phyloP scores from a whole-genome alignment of 2,797 vertebrate genomes.

The Siniperca undulata region DNA sequence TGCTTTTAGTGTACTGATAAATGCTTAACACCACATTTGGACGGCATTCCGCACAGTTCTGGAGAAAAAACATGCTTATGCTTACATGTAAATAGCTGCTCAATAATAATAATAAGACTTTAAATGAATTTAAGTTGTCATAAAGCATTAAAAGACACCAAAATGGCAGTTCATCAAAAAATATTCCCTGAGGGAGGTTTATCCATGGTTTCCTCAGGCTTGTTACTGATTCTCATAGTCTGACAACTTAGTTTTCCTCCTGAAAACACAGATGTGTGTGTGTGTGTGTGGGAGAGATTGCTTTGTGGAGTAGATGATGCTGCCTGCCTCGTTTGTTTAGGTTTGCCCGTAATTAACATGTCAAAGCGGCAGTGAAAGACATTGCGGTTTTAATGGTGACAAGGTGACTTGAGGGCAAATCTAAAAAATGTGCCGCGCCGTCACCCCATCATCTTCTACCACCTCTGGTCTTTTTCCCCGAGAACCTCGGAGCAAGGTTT shows the following conservation, averaged over 20 bases:
- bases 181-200: not conserved
- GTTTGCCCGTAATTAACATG: conserved; percentile 50
- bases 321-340: conserved; percentile 40
- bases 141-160: not conserved
- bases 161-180: not conserved
- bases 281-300: conserved; percentile 1
- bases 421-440: conserved; percentile 22
- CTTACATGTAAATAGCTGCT: not conserved
- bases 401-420: conserved; percentile 57
- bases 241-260: conserved; percentile 13
- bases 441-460: conserved; percentile 30
- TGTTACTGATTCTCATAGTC: conserved; percentile 8
- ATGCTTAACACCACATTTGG: not conserved
- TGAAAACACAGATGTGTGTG: conserved; percentile 12
- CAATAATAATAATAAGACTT: not conserved
- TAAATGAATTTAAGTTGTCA: conserved; percentile 5
- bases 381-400: conserved; percentile 33
- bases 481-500: conserved; percentile 13
- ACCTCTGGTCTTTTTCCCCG: not conserved
- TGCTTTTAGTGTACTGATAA: not conserved
- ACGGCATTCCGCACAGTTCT: not conserved
- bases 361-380: conserved; percentile 13
- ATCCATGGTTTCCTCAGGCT: conserved; percentile 10
- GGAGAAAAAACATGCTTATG: not conserved
- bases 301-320: conserved; percentile 4